These are phyloP conservation scores for Drosophila melanica DNA, from an alignment of 1,140 invertebrate species.

Conservation along the genomic window DNA sequence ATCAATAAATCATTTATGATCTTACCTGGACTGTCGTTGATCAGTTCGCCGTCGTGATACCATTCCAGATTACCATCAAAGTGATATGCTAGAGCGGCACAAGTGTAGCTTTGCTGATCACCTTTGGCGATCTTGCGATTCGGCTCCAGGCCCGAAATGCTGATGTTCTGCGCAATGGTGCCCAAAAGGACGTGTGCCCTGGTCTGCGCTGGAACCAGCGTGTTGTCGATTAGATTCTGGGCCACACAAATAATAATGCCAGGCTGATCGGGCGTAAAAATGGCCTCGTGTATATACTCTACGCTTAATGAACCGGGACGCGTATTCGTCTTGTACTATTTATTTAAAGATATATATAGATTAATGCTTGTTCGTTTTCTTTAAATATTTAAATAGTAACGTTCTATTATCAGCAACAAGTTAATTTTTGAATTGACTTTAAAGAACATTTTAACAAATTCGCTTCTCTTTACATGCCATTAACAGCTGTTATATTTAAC, in stretches of 20 bases:
- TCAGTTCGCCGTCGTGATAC: conserved; percentile 61
- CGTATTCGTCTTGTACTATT: conserved; percentile 52
- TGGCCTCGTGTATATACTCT: conserved; percentile 63
- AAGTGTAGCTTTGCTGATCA: conserved; percentile 85
- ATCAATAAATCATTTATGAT: background rate
- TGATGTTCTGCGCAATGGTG: conserved; percentile 69
- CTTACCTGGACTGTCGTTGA: conserved; percentile 43
- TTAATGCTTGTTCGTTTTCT: background rate
- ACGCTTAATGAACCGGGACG: conserved; percentile 47
- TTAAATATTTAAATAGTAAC: background rate
- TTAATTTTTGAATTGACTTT: too few relatives aligned
- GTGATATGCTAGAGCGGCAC: conserved; percentile 86
- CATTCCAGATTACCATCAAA: conserved; percentile 84
- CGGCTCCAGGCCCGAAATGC: conserved; percentile 57
- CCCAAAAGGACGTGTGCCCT: conserved; percentile 64
- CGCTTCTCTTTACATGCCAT: background rate
- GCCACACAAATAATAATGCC: conserved; percentile 81
- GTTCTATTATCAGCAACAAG: too few relatives aligned
- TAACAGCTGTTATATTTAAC: background rate
- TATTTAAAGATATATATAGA: background rate
- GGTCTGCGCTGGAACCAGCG: conserved; percentile 16
- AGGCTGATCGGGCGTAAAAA: conserved; percentile 66
- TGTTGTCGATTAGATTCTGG: conserved; percentile 56
- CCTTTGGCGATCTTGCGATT: conserved; percentile 84
- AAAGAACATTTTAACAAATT: background rate